phyloP scores from a whole-genome alignment of 2,888 invertebrate species.

The Melanotus villosus region DNA sequence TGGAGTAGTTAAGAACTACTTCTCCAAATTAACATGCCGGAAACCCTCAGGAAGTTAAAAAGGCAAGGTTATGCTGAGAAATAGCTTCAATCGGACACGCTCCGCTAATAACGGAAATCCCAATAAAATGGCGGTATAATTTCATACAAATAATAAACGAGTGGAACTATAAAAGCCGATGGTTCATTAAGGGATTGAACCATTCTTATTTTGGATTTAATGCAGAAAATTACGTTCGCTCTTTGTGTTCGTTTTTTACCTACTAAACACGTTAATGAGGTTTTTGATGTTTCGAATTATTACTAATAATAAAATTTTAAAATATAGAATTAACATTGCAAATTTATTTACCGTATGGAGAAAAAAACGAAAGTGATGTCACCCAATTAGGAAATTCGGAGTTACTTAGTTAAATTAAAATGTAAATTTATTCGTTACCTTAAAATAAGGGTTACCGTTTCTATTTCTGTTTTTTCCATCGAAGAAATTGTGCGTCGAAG shows the following conservation, averaged over 20 bases:
- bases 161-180: background rate
- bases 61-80: conserved; percentile 35
- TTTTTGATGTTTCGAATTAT: too few relatives aligned
- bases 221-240: too few relatives aligned
- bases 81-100: conserved; percentile 35
- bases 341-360: too few relatives aligned
- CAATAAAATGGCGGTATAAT: conserved; percentile 30
- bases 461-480: background rate
- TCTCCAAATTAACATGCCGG: conserved; percentile 29
- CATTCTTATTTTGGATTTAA: too few relatives aligned
- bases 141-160: conserved; percentile 15
- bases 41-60: conserved; percentile 29
- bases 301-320: too few relatives aligned
- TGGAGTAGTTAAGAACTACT: background rate
- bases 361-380: background rate
- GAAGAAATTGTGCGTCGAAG: conserved; percentile 22
- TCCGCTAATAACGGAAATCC: conserved; percentile 39
- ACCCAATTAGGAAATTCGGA: background rate
- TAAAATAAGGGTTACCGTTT: conserved; percentile 12
- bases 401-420: background rate
- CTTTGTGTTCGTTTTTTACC: too few relatives aligned
- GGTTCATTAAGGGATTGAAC: background rate
- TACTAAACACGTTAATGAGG: too few relatives aligned
- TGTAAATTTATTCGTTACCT: conserved; percentile 7
- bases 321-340: too few relatives aligned